Conservation (phyloP, 1,140 invertebrate species). For the Idris sp. region DNA sequence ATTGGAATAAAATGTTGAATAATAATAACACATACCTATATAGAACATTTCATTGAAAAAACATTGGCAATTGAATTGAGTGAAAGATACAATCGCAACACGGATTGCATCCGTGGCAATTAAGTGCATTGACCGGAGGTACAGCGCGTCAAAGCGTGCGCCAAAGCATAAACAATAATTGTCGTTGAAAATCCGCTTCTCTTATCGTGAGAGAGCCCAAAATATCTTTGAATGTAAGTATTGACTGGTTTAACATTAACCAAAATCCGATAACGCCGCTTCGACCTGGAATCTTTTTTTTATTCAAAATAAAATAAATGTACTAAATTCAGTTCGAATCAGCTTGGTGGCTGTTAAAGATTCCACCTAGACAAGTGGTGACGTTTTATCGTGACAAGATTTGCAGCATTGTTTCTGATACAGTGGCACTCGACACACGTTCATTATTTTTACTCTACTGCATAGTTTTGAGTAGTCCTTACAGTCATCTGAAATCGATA, state of each 20-base stretch:
- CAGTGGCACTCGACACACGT: constrained; percentile 87
- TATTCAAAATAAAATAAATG: constrained; percentile 53
- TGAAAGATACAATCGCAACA: constrained; percentile 45
- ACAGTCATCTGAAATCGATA: constrained; percentile 82
- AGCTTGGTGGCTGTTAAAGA: constrained; percentile 36
- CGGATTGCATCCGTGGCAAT: constrained; percentile 31
- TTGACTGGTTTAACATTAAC: constrained; percentile 55
- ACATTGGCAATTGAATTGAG: constrained; percentile 46
- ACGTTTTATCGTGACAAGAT: constrained; percentile 80
- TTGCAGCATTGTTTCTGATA: constrained; percentile 91
- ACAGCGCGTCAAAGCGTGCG: constrained; percentile 46
- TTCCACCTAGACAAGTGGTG: constrained; percentile 49
- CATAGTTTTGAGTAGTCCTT: constrained; percentile 88
- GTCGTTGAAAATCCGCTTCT: constrained; percentile 17
- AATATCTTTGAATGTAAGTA: constrained; percentile 52
- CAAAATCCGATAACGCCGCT: constrained; percentile 37
- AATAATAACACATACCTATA: constrained; percentile 25
- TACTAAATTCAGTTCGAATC: constrained; percentile 48
- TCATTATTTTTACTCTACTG: constrained; percentile 88
- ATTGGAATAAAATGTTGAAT: constrained; percentile 19
- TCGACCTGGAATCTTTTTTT: constrained; percentile 38
- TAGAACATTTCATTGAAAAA: constrained; percentile 37
- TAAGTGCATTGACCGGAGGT: constrained; percentile 55
- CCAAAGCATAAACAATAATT: constrained; percentile 51
- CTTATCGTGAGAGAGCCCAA: constrained; percentile 50